Evolutionary conservation across 2,113 vertebrate genomes (phyloP), one percentile per base, ranked within the genome.

Genomic region (Calidris pygmaea): DNA sequence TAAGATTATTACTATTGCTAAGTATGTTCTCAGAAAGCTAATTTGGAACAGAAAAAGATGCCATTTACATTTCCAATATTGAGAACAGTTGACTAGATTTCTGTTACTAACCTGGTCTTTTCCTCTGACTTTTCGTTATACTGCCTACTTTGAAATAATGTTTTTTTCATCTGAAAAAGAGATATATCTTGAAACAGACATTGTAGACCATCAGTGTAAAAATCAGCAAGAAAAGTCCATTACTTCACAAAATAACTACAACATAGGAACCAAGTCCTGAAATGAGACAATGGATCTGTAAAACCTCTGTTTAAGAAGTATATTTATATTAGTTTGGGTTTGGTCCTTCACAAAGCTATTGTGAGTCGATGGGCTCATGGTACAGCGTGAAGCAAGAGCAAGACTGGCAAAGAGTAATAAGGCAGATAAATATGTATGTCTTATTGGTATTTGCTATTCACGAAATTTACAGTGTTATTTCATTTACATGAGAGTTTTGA

Each of bases 401-500:
- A 70, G 78, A 50, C 47, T 39, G 47, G 13, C 27, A 66, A 62
- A 55, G 14, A 52, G 17, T 30, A 47, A 65, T 50, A 55, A 89
- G 24, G 37, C 37, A 76, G 58, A 82, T 78, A 79, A 91, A 90
- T 85, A 75, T 35, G 29, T 68, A 56, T 82, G 23, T 30, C 43
- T 56, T 67, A 55, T 34, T 63, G 22, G 35, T 23, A 68, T 82
- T 93, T 95, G 43, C 20, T 85, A 41, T 56, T 91, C 67, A 59
- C 1, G 0, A 65, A 85, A 85, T 68, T 56, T 90, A 34, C 53
- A 66, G 43, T 87, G 39, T 20, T 82, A 30, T 93, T 87, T 87
- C 52, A 85, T 87, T 93, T 94, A 58, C 60, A 47, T 83, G 66
- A 89, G 47, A 79, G 48, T 87, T 91, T 84, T 59, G 80, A 90